Conservation (phyloP, 2,113 vertebrate species). For the Lepisosteus osseus region DNA sequence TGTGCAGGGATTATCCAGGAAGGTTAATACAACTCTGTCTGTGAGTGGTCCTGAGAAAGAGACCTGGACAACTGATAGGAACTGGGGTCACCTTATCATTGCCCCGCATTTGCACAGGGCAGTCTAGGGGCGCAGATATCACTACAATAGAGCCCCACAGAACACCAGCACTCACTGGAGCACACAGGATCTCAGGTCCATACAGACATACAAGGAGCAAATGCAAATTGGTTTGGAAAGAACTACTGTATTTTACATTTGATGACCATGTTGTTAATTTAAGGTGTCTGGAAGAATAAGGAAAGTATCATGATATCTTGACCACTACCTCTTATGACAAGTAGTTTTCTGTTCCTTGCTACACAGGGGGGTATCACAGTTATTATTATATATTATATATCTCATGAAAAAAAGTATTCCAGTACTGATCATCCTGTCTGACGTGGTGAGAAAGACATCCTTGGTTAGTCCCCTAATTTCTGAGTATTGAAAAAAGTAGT, state of each 20-base stretch:
- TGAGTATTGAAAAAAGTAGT: too few species aligned
- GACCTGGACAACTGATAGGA: neutral
- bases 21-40: neutral
- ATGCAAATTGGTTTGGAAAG: neutral
- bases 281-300: constrained; percentile 15
- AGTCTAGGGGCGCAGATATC: constrained; percentile 23
- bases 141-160: neutral
- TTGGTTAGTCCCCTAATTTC: too few species aligned
- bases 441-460: too few species aligned
- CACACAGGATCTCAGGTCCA: constrained; percentile 29
- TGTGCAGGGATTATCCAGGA: constrained; percentile 16
- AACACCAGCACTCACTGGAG: neutral
- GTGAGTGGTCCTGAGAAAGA: neutral
- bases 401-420: too few species aligned
- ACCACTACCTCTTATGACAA: too few species aligned
- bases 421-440: too few species aligned
- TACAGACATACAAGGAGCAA: constrained; percentile 18
- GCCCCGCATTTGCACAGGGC: constrained; percentile 22
- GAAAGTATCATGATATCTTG: constrained; percentile 17
- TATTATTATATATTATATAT: too few species aligned
- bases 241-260: neutral
- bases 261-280: neutral
- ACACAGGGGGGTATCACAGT: too few species aligned
- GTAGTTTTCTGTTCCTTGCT: too few species aligned
- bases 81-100: constrained; percentile 41